Evolutionary conservation across 2,113 vertebrate genomes (phyloP), one percentile per base, ranked within the genome.

Genomic region (Trochalopteron elliotii): DNA sequence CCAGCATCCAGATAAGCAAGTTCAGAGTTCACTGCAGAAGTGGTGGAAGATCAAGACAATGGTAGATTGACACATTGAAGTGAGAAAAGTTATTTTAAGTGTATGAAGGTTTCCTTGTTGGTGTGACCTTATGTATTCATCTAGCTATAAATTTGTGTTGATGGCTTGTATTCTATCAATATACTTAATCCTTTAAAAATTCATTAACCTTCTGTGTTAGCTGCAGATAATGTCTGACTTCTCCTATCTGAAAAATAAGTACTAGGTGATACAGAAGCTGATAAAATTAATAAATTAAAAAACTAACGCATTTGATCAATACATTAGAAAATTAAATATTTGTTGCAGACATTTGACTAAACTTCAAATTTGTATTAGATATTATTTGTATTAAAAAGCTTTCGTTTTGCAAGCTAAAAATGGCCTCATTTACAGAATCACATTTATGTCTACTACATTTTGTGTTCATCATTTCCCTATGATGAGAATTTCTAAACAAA

Each of bases 41-140:
- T 15, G 47, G 21, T 47, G 20, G 39, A 35, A 60, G n/a, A 47
- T 40, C 0, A 0, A 47, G 45, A 53, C 5, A 30, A 5, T 12
- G 10, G 11, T 80, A 80, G 37, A 56, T 11, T 0, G 0, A 65
- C 6, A 56, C 5, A 25, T 0, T 44, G 64, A 17, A 77, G 44
- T 64, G 44, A 77, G 23, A 67, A 76, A 76, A 76, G 9, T 33
- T 68, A 59, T 59, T 83, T 79, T 24, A 55, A 47, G 7, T 27
- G 15, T 28, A 59, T 71, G 40, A 87, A 35, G 5, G 47, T 39
- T 75, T 70, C 7, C 14, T 35, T 50, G 11, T n/a, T 55, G 8
- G 5, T 64, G 21, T 76, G 64, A 60, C 8, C 8, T 9, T 56
- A 7, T 40, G 4, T 39, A 19, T 69, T 56, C 0, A 2, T 33